Percentiles rank a stretch among this genome's conserved stretches.
Evolutionary conservation across 1,140 invertebrate species (phyloP).

Genomic region (Trichoplusia ni): DNA sequence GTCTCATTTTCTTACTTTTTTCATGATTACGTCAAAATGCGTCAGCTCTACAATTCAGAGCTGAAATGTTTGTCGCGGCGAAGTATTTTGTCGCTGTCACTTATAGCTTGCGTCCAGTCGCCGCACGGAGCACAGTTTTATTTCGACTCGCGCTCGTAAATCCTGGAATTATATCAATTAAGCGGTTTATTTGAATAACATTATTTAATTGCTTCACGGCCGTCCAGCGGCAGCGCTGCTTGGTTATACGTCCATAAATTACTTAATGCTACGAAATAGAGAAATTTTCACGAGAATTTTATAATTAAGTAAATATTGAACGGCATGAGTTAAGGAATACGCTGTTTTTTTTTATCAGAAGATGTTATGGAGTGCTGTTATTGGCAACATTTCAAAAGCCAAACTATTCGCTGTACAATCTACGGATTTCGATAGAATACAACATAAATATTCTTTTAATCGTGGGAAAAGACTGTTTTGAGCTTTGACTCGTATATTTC

Average conservation of each 20-base stretch:
- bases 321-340: too few relatives aligned
- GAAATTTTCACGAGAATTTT: neutral
- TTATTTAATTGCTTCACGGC: neutral
- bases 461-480: neutral
- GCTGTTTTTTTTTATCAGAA: neutral
- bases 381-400: slow-evolving; percentile 19
- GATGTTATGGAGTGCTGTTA: neutral
- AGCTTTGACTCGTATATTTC: neutral
- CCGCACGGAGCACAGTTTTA: neutral
- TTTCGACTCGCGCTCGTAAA: neutral
- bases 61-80: slow-evolving; percentile 1
- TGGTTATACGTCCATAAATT: neutral
- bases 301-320: neutral
- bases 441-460: slow-evolving; percentile 5
- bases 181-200: slow-evolving; percentile 1
- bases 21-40: neutral
- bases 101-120: neutral
- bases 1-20: neutral
- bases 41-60: neutral
- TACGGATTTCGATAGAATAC: neutral
- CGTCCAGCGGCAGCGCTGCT: too few relatives aligned
- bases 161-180: neutral
- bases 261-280: neutral
- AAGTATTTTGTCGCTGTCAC: slow-evolving; percentile 1
- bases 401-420: slow-evolving; percentile 5